These are phyloP conservation scores for Sesia bembeciformis DNA, from an alignment of 2,888 invertebrate species.

Conservation along the genomic window DNA sequence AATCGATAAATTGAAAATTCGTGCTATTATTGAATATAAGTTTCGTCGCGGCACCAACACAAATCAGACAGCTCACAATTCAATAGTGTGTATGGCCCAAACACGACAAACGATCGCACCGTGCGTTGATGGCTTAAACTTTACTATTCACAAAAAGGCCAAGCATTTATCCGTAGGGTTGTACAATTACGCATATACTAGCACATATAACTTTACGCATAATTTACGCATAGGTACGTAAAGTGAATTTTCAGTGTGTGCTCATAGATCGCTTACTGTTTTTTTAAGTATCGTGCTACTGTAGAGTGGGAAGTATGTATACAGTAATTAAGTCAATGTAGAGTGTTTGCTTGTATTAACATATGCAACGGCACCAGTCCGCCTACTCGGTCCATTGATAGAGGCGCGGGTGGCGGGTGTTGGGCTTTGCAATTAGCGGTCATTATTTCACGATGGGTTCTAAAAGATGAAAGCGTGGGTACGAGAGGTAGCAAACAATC, in stretches of 20 bases:
- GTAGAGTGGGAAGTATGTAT: conserved; percentile 8
- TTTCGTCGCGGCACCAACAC: no score
- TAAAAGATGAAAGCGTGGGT: background rate
- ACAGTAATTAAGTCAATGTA: conserved; percentile 18
- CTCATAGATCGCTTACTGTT: background rate
- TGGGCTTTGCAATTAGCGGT: conserved; percentile 10
- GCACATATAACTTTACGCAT: no score
- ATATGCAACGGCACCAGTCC: conserved; percentile 9
- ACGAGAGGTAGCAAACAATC: background rate
- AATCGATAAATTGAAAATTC: no score
- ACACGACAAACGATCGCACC: no score
- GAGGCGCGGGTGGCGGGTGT: conserved; percentile 9
- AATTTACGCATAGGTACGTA: no score
- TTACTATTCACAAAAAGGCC: no score
- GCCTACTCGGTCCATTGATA: conserved; percentile 10
- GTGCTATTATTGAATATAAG: no score
- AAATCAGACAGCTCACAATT: no score
- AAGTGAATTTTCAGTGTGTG: background rate
- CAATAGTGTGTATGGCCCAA: no score
- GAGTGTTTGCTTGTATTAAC: conserved; percentile 12
- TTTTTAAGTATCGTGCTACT: background rate
- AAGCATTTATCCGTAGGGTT: no score
- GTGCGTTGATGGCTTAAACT: no score
- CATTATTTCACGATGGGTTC: conserved; percentile 1
- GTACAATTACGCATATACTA: no score